These are phyloP conservation scores for Bombylius discolor DNA, from an alignment of 2,888 invertebrate species.

Conservation along the genomic window DNA sequence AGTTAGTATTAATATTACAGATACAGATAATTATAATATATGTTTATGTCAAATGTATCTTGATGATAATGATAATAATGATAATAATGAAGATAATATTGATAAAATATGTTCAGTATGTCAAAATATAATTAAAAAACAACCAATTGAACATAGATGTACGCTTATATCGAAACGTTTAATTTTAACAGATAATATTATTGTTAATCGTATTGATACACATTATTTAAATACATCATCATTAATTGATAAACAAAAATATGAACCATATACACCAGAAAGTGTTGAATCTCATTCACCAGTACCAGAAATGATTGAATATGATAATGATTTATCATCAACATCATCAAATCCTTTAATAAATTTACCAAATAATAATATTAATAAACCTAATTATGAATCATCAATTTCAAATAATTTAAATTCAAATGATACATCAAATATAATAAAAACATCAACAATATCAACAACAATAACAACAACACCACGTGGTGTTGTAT, in stretches of 20 bases:
- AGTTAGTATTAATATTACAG: conserved; percentile 40
- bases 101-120: conserved; percentile 26
- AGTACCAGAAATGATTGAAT: conserved; percentile 35
- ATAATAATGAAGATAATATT: background rate
- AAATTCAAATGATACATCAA: conserved; percentile 1
- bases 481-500: conserved; percentile 37
- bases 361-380: background rate
- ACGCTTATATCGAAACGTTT: conserved; percentile 29
- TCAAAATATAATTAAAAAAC: conserved; percentile 27
- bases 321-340: conserved; percentile 4
- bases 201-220: conserved; percentile 43
- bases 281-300: conserved; percentile 67
- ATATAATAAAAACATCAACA: background rate
- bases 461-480: background rate
- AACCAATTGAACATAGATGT: conserved; percentile 25
- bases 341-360: conserved; percentile 1
- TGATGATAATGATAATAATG: background rate
- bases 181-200: conserved; percentile 33
- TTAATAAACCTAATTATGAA: conserved; percentile 5
- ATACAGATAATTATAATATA: conserved; percentile 37
- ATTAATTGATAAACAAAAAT: background rate
- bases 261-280: conserved; percentile 71
- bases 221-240: conserved; percentile 33
- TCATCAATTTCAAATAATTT: conserved; percentile 5
- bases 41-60: conserved; percentile 24